These are phyloP conservation scores for Rhyacichthys aspro DNA, from an alignment of 2,797 vertebrate species.

Conservation along the genomic window DNA sequence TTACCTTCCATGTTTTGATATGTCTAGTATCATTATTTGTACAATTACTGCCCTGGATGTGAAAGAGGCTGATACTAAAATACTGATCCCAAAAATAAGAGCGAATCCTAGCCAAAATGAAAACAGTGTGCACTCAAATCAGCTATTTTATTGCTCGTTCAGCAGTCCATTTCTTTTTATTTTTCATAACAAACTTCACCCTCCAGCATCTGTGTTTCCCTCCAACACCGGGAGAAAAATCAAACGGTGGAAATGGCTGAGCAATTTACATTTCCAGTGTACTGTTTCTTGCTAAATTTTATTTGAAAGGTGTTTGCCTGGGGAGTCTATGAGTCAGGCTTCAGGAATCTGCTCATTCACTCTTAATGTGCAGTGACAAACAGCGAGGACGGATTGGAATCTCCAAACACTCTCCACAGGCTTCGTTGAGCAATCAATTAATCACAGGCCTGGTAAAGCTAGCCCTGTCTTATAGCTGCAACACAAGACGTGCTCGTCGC, in stretches of 20 bases:
- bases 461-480: constrained; percentile 70
- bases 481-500: constrained; percentile 54
- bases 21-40: too few species aligned
- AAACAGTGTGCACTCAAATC: constrained; percentile 45
- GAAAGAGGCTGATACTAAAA: too few species aligned
- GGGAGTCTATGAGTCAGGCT: constrained; percentile 58
- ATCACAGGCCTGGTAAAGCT: constrained; percentile 56
- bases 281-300: constrained; percentile 43
- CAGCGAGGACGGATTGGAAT: constrained; percentile 58
- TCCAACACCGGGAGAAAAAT: constrained; percentile 44
- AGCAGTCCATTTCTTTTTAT: constrained; percentile 55
- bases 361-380: constrained; percentile 70
- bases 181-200: constrained; percentile 47
- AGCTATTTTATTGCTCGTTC: constrained; percentile 57
- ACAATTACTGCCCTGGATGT: too few species aligned
- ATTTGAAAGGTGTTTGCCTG: constrained; percentile 62
- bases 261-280: constrained; percentile 61
- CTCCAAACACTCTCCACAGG: constrained; percentile 62
- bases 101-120: neutral
- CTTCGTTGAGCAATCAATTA: constrained; percentile 63
- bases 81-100: too few species aligned
- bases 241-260: constrained; percentile 43
- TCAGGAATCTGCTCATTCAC: constrained; percentile 64
- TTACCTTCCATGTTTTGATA: too few species aligned
- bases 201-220: constrained; percentile 59